Evolutionary conservation across 35 echinoderm and acorn worm species (phyloP).

Genomic region (Patiria miniata): DNA sequence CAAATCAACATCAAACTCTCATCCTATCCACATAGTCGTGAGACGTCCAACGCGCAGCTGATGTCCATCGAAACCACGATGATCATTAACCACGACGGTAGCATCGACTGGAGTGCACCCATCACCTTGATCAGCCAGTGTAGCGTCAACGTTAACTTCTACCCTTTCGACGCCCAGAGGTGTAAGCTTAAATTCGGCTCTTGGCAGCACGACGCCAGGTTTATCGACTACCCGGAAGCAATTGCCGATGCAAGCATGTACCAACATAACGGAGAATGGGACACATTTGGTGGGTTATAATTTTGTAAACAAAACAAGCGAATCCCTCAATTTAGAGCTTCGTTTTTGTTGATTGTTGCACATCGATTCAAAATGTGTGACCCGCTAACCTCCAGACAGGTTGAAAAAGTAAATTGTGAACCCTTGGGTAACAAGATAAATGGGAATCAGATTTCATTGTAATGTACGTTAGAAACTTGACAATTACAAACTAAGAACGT

Average conservation of each 20-base stretch:
- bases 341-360: neutral
- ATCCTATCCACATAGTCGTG: constrained; percentile 16
- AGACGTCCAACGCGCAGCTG: constrained; percentile 74
- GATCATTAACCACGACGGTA: constrained; percentile 64
- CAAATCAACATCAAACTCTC: too few species aligned
- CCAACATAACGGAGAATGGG: constrained; percentile 91
- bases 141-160: constrained; percentile 79
- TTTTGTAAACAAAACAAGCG: neutral
- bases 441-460: too few species aligned
- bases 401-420: too few species aligned
- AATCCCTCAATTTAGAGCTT: neutral
- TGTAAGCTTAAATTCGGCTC: constrained; percentile 88
- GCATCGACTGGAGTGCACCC: constrained; percentile 91
- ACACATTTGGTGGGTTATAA: constrained; percentile 62
- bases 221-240: constrained; percentile 70
- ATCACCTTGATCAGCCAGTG: constrained; percentile 87
- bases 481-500: too few species aligned
- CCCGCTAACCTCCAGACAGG: too few species aligned
- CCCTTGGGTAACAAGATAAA: too few species aligned
- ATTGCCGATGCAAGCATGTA: constrained; percentile 40
- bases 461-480: too few species aligned
- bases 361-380: neutral
- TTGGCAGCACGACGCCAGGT: constrained; percentile 89
- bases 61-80: constrained; percentile 80
- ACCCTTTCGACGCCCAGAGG: constrained; percentile 88